Base-by-base conservation (phyloP, 2,113 vertebrate genomes). In the Anarrhichthys ocellatus region DNA sequence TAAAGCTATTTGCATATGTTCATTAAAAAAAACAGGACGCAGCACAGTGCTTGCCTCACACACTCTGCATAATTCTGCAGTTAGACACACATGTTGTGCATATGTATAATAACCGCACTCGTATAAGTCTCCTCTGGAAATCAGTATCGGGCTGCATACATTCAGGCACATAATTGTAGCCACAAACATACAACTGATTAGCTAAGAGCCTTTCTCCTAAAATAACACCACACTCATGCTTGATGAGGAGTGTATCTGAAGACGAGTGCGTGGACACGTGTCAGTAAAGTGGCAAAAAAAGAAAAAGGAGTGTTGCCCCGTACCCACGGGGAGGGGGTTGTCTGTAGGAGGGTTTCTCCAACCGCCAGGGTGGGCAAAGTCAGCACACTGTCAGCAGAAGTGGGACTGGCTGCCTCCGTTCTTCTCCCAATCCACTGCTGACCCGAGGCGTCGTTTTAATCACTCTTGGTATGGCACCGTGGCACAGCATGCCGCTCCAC, bases 371-470 rank as follows among this genome's bases (percentile, higher is more conserved):
- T 34, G 54, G 88, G 84, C 80, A 83, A 81, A 93, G 84, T 90
- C 89, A 88, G 86, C 83, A 70, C 79, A 87, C 74, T 85, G 84
- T 86, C 77, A 78, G 85, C 86, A 85, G 86, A 81, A 82, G 81
- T 76, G 91, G 79, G 91, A 92, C 92, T 91, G 88, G 87, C 90
- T 84, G 83, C 77, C 78, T 87, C 64, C 73, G 14, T 78, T 82
- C 80, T 85, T 81, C 9, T 88, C 71, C 84, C 86, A 82, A 81
- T 87, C 81, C 56, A 24, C 80, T 38, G 75, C 82, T 84, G 88
- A 89, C 91, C 93, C 1, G 70, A 85, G 92, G 93, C 90, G 0
- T 73, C 82, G 86, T 92, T 94, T 93, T 93, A 94, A 94, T 94
- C 92, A 93, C 90, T 78, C 74, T 62, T 80, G 73, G 65, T 87